Evolutionary conservation across 2,113 vertebrate species (phyloP).

Genomic region (Elachura formosa): DNA sequence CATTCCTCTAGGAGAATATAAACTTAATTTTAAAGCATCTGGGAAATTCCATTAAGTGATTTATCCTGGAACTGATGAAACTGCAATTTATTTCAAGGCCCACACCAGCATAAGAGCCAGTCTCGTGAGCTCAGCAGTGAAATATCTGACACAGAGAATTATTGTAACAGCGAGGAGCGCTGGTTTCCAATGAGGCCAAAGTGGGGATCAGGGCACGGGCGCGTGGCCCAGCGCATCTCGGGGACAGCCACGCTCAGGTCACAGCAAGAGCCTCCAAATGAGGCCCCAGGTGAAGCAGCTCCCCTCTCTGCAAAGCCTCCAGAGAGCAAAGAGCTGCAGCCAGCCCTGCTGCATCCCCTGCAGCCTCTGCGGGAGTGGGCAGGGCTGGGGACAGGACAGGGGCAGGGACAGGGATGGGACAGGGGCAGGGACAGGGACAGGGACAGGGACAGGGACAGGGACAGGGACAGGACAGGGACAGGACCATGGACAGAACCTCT

Average conservation of each 20-base stretch:
- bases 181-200: neutral
- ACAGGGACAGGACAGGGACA: no score
- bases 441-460: no score
- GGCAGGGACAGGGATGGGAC: no score
- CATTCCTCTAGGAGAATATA: neutral
- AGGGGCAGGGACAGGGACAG: no score
- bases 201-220: neutral
- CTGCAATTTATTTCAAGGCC: slow-evolving; percentile 46
- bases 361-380: neutral
- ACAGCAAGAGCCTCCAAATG: no score
- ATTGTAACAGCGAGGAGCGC: neutral
- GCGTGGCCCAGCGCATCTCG: neutral
- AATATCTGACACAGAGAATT: slow-evolving; percentile 26
- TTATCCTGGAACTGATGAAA: slow-evolving; percentile 55
- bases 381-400: no score
- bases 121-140: slow-evolving; percentile 15
- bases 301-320: neutral
- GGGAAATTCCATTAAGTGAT: slow-evolving; percentile 44
- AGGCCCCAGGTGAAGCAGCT: neutral
- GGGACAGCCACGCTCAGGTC: neutral
- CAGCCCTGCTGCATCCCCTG: neutral
- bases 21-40: slow-evolving; percentile 41
- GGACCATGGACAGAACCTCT: no score
- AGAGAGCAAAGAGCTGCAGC: no score
- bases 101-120: neutral